These are phyloP conservation scores for Cyrtonyx montezumae DNA, from an alignment of 2,113 vertebrate genomes.

Conservation along the genomic window DNA sequence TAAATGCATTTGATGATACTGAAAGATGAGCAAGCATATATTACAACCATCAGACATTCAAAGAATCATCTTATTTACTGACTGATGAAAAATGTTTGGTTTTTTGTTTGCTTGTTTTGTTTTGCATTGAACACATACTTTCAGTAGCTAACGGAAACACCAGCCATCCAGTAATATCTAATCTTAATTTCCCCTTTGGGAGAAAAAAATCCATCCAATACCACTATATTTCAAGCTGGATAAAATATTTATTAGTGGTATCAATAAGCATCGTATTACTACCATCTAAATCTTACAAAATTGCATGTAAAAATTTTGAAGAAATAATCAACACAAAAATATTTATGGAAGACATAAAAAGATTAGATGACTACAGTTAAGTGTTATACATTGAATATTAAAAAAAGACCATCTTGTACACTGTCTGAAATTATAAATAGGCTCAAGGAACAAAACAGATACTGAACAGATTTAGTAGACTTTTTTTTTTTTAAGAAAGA, in stretches of 20 bases:
- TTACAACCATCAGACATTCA: background rate
- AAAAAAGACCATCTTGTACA: rapidly evolving
- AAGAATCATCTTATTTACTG: background rate
- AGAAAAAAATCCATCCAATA: background rate
- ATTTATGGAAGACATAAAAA: background rate
- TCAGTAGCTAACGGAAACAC: background rate
- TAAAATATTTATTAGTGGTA: background rate
- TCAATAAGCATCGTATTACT: background rate
- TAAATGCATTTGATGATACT: background rate
- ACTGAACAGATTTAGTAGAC: background rate
- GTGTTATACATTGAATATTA: background rate
- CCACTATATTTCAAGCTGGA: background rate
- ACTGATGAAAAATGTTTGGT: background rate
- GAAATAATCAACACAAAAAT: background rate
- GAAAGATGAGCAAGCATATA: background rate
- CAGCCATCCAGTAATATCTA: background rate
- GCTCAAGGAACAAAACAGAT: background rate
- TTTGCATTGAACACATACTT: background rate
- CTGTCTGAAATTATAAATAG: background rate
- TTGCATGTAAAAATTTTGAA: rapidly evolving
- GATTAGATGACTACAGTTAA: background rate
- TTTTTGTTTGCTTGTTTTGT: background rate
- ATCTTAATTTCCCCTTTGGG: background rate
- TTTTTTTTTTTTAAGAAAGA: background rate
- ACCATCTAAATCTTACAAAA: background rate